Evolutionary conservation across 2,888 invertebrate genomes (phyloP).

Genomic region (Conchocele bisecta): DNA sequence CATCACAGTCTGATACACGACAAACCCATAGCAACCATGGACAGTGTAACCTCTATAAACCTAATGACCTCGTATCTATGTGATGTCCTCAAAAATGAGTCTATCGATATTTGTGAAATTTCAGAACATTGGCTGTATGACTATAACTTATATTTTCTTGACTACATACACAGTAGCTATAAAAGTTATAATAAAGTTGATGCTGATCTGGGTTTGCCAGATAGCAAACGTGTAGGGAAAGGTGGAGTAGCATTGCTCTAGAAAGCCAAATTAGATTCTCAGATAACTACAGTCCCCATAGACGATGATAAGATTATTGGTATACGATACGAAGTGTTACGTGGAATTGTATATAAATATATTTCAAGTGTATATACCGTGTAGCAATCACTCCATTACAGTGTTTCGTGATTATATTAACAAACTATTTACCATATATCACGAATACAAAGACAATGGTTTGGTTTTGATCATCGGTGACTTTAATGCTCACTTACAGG

Average conservation of each 20-base stretch:
- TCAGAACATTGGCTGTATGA: slow-evolving; percentile 6
- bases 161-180: background rate
- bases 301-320: background rate
- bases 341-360: background rate
- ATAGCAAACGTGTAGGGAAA: background rate
- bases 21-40: too few relatives aligned
- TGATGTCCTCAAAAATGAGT: background rate
- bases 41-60: background rate
- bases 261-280: background rate
- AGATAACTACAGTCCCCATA: background rate
- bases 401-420: slow-evolving; percentile 9
- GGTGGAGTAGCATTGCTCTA: background rate
- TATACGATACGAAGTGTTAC: background rate
- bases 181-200: background rate
- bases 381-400: slow-evolving; percentile 8
- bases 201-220: background rate
- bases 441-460: background rate
- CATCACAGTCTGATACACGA: too few relatives aligned
- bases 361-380: slow-evolving; percentile 13
- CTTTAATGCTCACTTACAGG: slow-evolving; percentile 2
- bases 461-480: slow-evolving; percentile 9
- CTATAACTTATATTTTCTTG: background rate
- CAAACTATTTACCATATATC: background rate
- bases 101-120: background rate
- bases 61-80: background rate